Evolutionary conservation across 2,113 vertebrate genomes (phyloP).

Genomic region (Pandion haliaetus): DNA sequence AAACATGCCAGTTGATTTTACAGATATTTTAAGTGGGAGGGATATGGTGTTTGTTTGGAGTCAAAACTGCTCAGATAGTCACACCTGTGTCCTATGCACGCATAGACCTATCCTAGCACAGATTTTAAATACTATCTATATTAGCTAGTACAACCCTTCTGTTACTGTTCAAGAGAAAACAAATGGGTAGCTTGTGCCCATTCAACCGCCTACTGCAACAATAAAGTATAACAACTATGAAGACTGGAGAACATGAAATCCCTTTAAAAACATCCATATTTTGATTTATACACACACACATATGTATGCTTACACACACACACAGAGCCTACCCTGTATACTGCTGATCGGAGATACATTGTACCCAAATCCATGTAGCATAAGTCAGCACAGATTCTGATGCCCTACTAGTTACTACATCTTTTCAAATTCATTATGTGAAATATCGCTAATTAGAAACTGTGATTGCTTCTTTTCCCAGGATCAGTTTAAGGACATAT

Average conservation of each 20-base stretch:
- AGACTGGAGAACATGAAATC: not conserved
- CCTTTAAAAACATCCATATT: not conserved
- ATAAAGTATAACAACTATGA: not conserved
- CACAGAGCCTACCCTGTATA: not conserved
- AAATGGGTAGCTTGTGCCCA: not conserved
- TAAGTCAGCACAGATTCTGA: not conserved
- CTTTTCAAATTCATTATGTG: not conserved
- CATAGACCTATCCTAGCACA: not conserved
- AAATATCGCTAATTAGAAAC: not conserved
- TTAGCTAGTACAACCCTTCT: not conserved
- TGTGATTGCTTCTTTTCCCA: not conserved
- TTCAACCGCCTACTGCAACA: not conserved
- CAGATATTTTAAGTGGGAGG: not conserved
- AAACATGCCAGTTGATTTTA: slow-evolving; percentile 4
- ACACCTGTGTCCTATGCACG: not conserved
- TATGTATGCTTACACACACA: not conserved
- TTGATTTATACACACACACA: not conserved
- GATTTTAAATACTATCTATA: not conserved
- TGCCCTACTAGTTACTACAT: not conserved
- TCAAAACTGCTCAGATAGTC: not conserved
- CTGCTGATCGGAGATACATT: not conserved
- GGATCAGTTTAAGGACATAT: not conserved
- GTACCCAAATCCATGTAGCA: not conserved
- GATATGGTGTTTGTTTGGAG: not conserved
- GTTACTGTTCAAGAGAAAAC: not conserved